These are phyloP conservation scores for Brachypalpus laphriformis DNA, from an alignment of 2,888 invertebrate species.

Conservation along the genomic window DNA sequence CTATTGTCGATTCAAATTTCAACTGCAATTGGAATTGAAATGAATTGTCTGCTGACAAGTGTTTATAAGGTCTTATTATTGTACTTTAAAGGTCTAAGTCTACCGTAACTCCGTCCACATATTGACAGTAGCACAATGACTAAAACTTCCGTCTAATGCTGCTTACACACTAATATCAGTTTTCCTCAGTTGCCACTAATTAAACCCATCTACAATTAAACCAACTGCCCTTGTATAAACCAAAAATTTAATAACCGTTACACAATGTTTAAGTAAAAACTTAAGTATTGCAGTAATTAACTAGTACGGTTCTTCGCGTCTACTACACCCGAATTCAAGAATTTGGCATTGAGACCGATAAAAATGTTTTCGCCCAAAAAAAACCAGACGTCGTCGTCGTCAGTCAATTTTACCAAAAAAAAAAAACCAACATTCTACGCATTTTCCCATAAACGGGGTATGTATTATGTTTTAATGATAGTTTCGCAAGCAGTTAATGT, in stretches of 20 bases:
- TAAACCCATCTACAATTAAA: conserved; percentile 22
- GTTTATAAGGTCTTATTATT: too few relatives aligned
- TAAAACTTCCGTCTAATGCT: too few relatives aligned
- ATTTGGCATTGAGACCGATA: conserved; percentile 43
- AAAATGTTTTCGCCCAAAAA: background rate
- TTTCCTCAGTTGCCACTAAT: background rate
- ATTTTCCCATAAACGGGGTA: conserved; percentile 5
- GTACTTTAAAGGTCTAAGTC: too few relatives aligned
- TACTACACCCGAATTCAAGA: conserved; percentile 18
- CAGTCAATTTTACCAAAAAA: background rate
- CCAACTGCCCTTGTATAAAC: conserved; percentile 8
- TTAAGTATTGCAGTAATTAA: conserved; percentile 10
- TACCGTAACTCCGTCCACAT: too few relatives aligned
- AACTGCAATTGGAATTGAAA: too few relatives aligned
- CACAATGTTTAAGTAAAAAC: conserved; percentile 19
- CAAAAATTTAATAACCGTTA: conserved; percentile 29
- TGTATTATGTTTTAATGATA: background rate
- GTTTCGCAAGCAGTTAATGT: conserved; percentile 16
- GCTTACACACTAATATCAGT: too few relatives aligned
- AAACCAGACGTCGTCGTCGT: background rate
- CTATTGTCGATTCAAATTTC: too few relatives aligned
- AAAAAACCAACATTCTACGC: background rate
- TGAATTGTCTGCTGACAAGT: too few relatives aligned
- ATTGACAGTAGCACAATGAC: too few relatives aligned
- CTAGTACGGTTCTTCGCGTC: conserved; percentile 38